phyloP scores from a whole-genome alignment of 2,888 invertebrate genomes.

The Tetragonisca angustula region DNA sequence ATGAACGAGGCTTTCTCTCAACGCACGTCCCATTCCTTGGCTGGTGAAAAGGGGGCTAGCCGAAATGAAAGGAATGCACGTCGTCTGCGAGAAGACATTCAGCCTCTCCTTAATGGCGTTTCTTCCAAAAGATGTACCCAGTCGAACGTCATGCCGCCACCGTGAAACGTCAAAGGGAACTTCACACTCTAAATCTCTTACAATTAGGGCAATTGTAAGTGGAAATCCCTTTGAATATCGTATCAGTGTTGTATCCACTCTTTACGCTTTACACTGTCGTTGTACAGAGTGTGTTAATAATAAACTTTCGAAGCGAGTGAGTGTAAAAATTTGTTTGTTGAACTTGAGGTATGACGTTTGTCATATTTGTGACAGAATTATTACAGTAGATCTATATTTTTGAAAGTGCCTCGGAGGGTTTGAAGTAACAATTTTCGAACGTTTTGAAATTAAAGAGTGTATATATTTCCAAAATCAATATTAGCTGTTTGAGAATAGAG shows the following conservation, averaged over 20 bases:
- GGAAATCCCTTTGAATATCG: constrained; percentile 21
- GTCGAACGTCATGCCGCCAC: constrained; percentile 38
- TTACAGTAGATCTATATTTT: no score
- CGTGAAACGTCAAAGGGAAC: constrained; percentile 56
- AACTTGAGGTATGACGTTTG: no score
- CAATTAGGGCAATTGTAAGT: constrained; percentile 23
- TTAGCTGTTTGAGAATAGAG: no score
- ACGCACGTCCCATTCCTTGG: constrained; percentile 50
- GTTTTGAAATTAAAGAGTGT: no score
- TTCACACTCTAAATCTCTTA: constrained; percentile 41
- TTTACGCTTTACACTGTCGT: neutral
- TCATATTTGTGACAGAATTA: no score
- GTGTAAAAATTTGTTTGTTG: no score
- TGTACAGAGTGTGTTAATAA: neutral
- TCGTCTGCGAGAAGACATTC: constrained; percentile 63
- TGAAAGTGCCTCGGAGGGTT: no score
- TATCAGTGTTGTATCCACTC: neutral
- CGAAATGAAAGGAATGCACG: constrained; percentile 63
- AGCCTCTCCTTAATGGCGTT: constrained; percentile 58
- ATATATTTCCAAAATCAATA: no score
- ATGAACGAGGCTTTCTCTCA: constrained; percentile 49
- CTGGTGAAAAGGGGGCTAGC: constrained; percentile 55
- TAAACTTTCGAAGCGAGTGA: no score
- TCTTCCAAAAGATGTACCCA: constrained; percentile 57
- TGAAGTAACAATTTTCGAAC: no score